These are phyloP conservation scores for Tragulus kanchil DNA, from an alignment of 2,113 vertebrate species.

Conservation along the genomic window DNA sequence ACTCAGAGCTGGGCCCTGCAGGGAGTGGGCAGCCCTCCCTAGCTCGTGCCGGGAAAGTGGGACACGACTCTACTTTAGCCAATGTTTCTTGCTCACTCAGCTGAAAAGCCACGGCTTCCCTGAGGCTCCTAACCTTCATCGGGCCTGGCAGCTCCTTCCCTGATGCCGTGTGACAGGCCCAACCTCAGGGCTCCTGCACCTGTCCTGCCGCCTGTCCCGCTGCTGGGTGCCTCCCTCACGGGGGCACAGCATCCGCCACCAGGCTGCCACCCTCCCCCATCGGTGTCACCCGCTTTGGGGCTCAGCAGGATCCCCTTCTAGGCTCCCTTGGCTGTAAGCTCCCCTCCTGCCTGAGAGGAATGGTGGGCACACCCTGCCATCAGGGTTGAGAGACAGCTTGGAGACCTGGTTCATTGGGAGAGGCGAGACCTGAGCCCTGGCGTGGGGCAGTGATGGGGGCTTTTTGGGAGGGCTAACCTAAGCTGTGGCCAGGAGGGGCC, in stretches of 20 bases:
- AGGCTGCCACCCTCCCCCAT: not conserved
- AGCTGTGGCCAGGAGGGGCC: not conserved
- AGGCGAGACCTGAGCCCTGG: not conserved
- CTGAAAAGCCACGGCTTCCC: slow-evolving; percentile 67
- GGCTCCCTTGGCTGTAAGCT: not conserved
- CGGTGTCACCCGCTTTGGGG: not conserved
- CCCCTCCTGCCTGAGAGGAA: not conserved
- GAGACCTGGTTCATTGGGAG: not conserved
- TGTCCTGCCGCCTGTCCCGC: not conserved
- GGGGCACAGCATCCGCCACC: not conserved
- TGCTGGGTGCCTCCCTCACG: not conserved
- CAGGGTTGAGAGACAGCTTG: not conserved
- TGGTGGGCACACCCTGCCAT: fast-evolving
- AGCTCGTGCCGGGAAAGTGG: slow-evolving; percentile 61
- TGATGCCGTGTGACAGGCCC: slow-evolving; percentile 59
- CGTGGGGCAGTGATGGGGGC: not conserved
- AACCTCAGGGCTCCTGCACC: not conserved
- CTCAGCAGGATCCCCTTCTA: not conserved
- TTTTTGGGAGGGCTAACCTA: not conserved
- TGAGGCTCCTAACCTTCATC: slow-evolving; percentile 14
- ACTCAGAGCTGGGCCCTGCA: not conserved
- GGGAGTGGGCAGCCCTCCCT: not conserved
- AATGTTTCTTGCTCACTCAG: slow-evolving; percentile 73
- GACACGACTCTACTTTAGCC: slow-evolving; percentile 59
- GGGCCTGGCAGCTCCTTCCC: slow-evolving; percentile 20